Base-by-base conservation (phyloP, 2,797 vertebrate species). In the Rhinella marina region DNA sequence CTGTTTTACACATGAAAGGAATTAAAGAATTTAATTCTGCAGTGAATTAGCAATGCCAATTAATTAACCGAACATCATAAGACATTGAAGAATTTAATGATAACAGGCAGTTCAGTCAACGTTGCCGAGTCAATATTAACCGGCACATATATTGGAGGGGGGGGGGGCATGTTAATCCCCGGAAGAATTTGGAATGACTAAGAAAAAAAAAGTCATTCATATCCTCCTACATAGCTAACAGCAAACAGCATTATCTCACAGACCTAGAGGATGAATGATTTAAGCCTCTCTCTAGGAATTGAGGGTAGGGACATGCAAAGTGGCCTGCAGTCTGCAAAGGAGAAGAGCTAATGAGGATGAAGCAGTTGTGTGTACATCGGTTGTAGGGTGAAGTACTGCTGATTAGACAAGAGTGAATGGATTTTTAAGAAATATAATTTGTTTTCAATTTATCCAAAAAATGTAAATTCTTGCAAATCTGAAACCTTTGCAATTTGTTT, bases 1-100 rank as follows among this genome's bases (percentile, higher is more conserved):
- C 27, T 23, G 41, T 62, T 87, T 62, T 64, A 90, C 54, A 90
- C 73, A 32, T 87, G 64, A 32, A 89, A 79, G 52, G 85, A 90
- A 89, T 86, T 86, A 87, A n/a, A 29, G 2, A 82, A 85, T 80
- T 56, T 90, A 79, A 86, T 90, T 86, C 17, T 73, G n/a, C 72
- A 79, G 62, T 85, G 57, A 62, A 91, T 92, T 90, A 91, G 88
- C 90, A 90, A 91, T 90, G 87, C 72, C 91, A 88, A 90, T 90
- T 72, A 90, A 19, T 64, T 79, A 82, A 88, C 90, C 83, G 88
- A 77, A 87, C 90, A 41, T 64, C 82, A 90, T 84, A 86, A 82
- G 80, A 86, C 54, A 85, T 79, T 64, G 61, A 61, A 54, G 85
- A 56, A 57, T 76, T 64, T 85, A 77, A 77, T 78, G 59, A 77